Conservation (phyloP, 2,113 vertebrate species). For the Chionis minor region DNA sequence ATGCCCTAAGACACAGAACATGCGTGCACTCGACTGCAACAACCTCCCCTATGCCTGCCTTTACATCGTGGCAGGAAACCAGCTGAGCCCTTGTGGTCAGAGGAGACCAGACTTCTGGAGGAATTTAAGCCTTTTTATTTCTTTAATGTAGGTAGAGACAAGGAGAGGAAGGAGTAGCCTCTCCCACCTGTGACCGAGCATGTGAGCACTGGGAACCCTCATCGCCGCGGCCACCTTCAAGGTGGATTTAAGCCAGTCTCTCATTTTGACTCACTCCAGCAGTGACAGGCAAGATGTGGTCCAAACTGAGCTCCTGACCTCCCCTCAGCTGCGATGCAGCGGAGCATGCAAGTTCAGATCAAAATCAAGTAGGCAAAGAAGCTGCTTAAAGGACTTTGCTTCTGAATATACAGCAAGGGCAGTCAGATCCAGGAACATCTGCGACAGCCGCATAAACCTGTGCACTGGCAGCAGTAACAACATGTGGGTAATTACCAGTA, state of each 20-base stretch:
- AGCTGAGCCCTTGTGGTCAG: background rate
- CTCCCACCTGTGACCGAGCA: background rate
- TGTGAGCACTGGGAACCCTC: background rate
- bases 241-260: background rate
- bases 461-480: background rate
- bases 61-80: background rate
- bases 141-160: rapidly evolving
- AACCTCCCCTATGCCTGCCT: rapidly evolving
- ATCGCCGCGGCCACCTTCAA: background rate
- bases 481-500: background rate
- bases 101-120: background rate
- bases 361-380: background rate
- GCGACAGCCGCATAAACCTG: background rate
- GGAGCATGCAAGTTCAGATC: background rate
- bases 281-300: background rate
- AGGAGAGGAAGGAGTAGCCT: background rate
- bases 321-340: background rate
- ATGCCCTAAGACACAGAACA: background rate
- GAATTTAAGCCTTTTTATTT: background rate
- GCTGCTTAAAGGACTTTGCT: background rate
- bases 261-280: background rate
- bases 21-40: background rate
- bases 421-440: background rate
- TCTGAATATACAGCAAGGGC: background rate
- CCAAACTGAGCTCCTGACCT: background rate